Conservation (phyloP, 2,888 invertebrate species). For the Unio pictorum region DNA sequence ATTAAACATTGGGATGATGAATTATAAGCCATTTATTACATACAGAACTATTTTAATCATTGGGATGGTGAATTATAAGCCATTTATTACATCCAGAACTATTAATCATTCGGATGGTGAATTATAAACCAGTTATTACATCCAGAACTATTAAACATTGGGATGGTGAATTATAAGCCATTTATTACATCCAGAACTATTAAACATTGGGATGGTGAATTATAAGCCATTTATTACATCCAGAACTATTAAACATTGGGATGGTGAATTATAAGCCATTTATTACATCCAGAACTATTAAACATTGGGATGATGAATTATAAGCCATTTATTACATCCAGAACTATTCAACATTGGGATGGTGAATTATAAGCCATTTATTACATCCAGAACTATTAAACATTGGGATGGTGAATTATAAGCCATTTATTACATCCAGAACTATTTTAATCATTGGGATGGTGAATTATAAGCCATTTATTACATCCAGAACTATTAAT, state of each 20-base stretch:
- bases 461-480: neutral
- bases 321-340: too few relatives aligned
- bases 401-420: neutral
- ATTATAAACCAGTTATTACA: too few relatives aligned
- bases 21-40: too few relatives aligned
- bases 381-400: neutral
- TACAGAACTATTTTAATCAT: neutral
- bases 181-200: neutral
- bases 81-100: neutral
- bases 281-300: neutral
- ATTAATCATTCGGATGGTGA: neutral
- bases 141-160: neutral
- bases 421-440: neutral
- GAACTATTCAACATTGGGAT: neutral
- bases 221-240: too few relatives aligned
- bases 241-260: too few relatives aligned
- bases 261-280: too few relatives aligned
- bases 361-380: neutral
- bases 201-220: neutral
- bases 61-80: neutral
- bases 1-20: neutral
- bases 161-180: neutral
- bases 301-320: too few relatives aligned
- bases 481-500: neutral
- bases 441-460: neutral